phyloP scores from a whole-genome alignment of 2,797 vertebrate species.

The Cacajao melanocephalus region DNA sequence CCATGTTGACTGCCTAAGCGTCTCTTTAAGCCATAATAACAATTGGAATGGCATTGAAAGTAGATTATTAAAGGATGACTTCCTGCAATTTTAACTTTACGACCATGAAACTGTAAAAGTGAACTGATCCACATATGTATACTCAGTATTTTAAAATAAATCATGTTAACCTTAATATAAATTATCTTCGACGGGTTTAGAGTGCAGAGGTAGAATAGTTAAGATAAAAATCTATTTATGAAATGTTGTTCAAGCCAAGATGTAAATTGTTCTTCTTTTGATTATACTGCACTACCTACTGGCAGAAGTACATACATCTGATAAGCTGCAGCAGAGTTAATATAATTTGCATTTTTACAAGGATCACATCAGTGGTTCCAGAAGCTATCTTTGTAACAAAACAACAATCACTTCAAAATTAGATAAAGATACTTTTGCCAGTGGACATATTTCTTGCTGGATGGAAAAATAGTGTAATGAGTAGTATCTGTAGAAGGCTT shows the following conservation, averaged over 20 bases:
- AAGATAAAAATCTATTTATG: slow-evolving; percentile 57
- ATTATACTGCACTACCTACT: slow-evolving; percentile 52
- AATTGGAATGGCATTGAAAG: neutral
- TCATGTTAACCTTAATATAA: slow-evolving; percentile 45
- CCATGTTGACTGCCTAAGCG: neutral
- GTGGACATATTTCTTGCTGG: slow-evolving; percentile 59
- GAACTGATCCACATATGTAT: slow-evolving; percentile 29
- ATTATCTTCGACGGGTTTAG: slow-evolving; percentile 40
- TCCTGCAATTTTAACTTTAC: slow-evolving; percentile 28
- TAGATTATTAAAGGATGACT: neutral
- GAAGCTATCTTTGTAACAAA: slow-evolving; percentile 68
- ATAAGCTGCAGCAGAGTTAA: slow-evolving; percentile 38
- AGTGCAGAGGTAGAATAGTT: slow-evolving; percentile 30
- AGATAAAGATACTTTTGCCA: slow-evolving; percentile 69
- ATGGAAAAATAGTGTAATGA: slow-evolving; percentile 57
- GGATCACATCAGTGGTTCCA: neutral
- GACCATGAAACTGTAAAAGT: neutral
- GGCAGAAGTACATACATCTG: slow-evolving; percentile 49
- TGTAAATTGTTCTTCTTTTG: slow-evolving; percentile 58
- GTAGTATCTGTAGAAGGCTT: slow-evolving; percentile 63
- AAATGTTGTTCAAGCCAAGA: slow-evolving; percentile 56
- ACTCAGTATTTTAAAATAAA: slow-evolving; percentile 38
- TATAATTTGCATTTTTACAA: slow-evolving; percentile 60
- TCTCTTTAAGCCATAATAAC: slow-evolving; percentile 24
- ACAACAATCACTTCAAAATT: slow-evolving; percentile 74